Evolutionary conservation across 1,140 invertebrate genomes (phyloP).

Genomic region (Caenorhabditis tropicalis): DNA sequence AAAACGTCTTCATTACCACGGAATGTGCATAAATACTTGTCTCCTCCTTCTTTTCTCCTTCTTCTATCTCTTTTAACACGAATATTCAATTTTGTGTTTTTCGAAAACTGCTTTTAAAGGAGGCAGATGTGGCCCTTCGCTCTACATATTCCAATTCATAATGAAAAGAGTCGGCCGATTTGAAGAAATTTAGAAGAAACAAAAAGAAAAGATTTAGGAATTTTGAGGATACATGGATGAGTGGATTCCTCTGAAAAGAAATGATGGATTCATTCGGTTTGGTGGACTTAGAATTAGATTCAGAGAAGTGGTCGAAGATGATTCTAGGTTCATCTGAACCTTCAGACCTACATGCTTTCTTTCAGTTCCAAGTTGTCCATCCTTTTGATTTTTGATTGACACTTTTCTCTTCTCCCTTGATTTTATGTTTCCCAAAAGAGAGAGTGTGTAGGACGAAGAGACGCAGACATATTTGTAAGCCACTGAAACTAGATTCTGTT

Average conservation of each 20-base stretch:
- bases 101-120: neutral
- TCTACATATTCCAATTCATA: neutral
- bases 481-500: no score
- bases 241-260: neutral
- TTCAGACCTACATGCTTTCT: neutral
- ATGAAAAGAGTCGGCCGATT: neutral
- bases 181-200: neutral
- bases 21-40: conserved; percentile 10
- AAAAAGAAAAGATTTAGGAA: no score
- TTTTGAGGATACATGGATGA: neutral
- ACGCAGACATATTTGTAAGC: neutral
- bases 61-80: neutral
- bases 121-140: neutral
- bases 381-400: conserved; percentile 20
- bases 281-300: neutral
- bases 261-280: neutral
- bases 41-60: neutral
- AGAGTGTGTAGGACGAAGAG: neutral
- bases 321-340: neutral
- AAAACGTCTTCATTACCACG: neutral
- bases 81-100: conserved; percentile 45
- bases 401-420: no score
- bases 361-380: neutral
- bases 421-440: neutral
- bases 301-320: no score